Evolutionary conservation across 2,113 vertebrate genomes (phyloP), one percentile per base, ranked within the genome.

Genomic region (Sporophila hypoxantha): DNA sequence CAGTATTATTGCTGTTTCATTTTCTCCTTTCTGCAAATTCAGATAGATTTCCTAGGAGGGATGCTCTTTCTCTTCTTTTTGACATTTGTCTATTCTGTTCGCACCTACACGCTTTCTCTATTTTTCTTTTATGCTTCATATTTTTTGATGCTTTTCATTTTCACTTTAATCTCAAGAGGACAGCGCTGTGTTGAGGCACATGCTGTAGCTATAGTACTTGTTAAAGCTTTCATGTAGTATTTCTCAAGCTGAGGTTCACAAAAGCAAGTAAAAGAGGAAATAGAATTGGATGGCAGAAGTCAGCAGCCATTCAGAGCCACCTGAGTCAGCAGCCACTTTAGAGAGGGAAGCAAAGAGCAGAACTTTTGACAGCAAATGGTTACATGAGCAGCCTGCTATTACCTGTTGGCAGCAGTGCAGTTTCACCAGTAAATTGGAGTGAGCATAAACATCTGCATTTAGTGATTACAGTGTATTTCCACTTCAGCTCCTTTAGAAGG

Each of bases 81-180:
- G 50, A 84, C 56, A 64, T 92, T 91, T 88, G 6, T 59, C 64
- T 93, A 44, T 87, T 82, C 66, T 85, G 20, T 74, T 92, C 2
- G 0, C 37, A 56, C 10, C 10, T 61, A 57, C 16, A 32, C 10
- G 17, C 3, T 81, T 64, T 76, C 67, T 67, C 10, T 41, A 65
- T 80, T 88, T 82, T 88, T 52, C 46, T 76, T 93, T 91, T 69
- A 32, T 74, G 52, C 19, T 74, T 90, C 14, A 7, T 50, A 36
- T 53, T 69, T 86, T 81, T 71, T 60, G 5, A 70, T 39, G 4
- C 62, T 87, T 87, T 86, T 89, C 7, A 87, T 93, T 95, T 93
- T 89, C 87, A 69, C 42, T 88, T 87, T 88, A 88, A 76, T 91
- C 68, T 93, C 84, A 64, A 79, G 78, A 86, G 86, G 27, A 85